Conservation (phyloP, 2,113 vertebrate species). For the Varanus komodoensis region DNA sequence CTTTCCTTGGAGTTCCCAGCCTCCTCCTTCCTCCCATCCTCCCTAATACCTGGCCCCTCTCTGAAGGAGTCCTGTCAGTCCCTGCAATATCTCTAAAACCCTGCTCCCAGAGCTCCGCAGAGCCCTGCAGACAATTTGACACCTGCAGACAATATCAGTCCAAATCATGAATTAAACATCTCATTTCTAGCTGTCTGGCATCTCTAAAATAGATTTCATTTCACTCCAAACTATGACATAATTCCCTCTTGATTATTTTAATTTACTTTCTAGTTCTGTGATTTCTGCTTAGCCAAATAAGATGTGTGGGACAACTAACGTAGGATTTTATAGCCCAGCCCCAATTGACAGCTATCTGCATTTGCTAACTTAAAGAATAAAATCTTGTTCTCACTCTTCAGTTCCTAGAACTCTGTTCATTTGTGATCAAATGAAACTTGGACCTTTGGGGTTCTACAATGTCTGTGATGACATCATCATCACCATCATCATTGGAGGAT, state of each 20-base stretch:
- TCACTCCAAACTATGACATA: not conserved
- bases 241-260: not conserved
- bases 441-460: too few relatives aligned
- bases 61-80: too few relatives aligned
- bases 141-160: not conserved
- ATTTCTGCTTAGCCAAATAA: not conserved
- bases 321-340: too few relatives aligned
- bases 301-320: not conserved
- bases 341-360: not conserved
- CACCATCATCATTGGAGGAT: too few relatives aligned
- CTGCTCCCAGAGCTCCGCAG: too few relatives aligned
- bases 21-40: too few relatives aligned
- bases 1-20: too few relatives aligned
- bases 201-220: not conserved
- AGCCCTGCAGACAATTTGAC: too few relatives aligned
- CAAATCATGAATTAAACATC: not conserved
- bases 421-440: too few relatives aligned
- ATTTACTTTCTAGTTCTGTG: not conserved
- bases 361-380: not conserved
- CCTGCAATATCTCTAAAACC: too few relatives aligned
- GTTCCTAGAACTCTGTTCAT: not conserved
- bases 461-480: too few relatives aligned
- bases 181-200: not conserved
- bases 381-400: not conserved
- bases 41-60: too few relatives aligned